Conservation (phyloP, 2,888 invertebrate genomes). For the Tetragnatha montana region DNA sequence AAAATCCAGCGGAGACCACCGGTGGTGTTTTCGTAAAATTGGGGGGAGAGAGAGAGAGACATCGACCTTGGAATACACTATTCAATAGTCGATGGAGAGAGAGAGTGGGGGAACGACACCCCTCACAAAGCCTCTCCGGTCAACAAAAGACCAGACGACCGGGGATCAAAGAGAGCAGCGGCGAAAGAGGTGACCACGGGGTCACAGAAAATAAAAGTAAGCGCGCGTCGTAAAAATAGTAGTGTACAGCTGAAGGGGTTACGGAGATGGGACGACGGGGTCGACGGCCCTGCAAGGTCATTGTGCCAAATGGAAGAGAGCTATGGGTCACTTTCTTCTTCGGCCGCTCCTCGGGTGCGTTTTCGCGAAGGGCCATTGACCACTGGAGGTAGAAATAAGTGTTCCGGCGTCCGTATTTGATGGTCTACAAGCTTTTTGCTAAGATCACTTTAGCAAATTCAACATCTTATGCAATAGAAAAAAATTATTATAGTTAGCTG, state of each 20-base stretch:
- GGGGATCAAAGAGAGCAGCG: neutral
- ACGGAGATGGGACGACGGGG: constrained; percentile 12
- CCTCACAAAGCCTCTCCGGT: neutral
- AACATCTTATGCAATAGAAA: too few relatives aligned
- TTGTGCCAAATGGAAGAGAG: constrained; percentile 40
- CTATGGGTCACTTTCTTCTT: constrained; percentile 52
- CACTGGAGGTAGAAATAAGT: neutral
- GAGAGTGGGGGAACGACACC: neutral
- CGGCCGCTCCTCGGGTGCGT: neutral
- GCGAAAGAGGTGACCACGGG: neutral
- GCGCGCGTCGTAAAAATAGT: constrained; percentile 14
- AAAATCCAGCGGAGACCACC: too few relatives aligned
- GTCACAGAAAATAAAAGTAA: neutral
- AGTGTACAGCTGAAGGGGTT: constrained; percentile 16
- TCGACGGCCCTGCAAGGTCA: constrained; percentile 44
- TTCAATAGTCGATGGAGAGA: neutral
- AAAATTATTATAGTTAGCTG: too few relatives aligned
- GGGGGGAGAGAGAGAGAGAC: neutral
- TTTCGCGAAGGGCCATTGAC: constrained; percentile 47
- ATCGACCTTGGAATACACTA: too few relatives aligned
- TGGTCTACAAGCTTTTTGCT: too few relatives aligned
- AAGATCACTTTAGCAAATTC: too few relatives aligned
- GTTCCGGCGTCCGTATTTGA: neutral
- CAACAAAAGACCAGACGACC: neutral
- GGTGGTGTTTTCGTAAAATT: neutral